phyloP scores from a whole-genome alignment of 1,140 invertebrate genomes.

The Adoxophyes honmai region DNA sequence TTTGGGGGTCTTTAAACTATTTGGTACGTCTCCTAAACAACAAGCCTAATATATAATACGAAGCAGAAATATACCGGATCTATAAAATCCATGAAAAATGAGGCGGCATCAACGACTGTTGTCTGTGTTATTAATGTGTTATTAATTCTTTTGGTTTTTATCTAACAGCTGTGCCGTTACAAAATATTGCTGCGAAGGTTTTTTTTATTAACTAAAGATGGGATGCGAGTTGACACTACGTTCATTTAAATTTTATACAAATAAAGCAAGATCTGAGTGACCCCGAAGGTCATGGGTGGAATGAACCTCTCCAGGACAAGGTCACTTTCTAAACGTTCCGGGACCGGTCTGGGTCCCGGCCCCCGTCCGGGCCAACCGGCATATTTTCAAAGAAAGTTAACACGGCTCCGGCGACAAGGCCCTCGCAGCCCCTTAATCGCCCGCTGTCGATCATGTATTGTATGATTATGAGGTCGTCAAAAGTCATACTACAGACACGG shows the following conservation, averaged over 20 bases:
- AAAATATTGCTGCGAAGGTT: slow-evolving; percentile 9
- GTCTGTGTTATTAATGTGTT: background rate
- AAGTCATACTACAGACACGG: too few species aligned
- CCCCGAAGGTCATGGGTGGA: slow-evolving; percentile 31
- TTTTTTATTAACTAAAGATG: slow-evolving; percentile 18
- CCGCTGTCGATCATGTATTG: too few species aligned
- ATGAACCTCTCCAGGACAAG: slow-evolving; percentile 47
- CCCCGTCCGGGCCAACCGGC: background rate
- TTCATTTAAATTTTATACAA: slow-evolving; percentile 14
- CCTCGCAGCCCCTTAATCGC: background rate
- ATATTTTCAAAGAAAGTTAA: slow-evolving; percentile 15
- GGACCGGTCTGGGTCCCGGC: slow-evolving; percentile 44
- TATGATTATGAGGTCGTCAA: too few species aligned
- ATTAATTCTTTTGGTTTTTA: slow-evolving; percentile 3
- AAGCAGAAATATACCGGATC: background rate
- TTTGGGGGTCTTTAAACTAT: background rate
- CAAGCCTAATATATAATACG: background rate
- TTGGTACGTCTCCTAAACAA: background rate
- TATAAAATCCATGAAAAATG: slow-evolving; percentile 10
- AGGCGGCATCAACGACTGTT: background rate
- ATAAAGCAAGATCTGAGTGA: slow-evolving; percentile 18
- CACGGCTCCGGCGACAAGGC: background rate
- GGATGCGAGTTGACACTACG: slow-evolving; percentile 1
- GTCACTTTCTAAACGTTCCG: slow-evolving; percentile 49
- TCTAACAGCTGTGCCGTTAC: slow-evolving; percentile 9